Percentiles rank a stretch among this genome's conserved stretches.
Evolutionary conservation across 2,888 invertebrate genomes (phyloP).

Genomic region (Apotomis betuletana): DNA sequence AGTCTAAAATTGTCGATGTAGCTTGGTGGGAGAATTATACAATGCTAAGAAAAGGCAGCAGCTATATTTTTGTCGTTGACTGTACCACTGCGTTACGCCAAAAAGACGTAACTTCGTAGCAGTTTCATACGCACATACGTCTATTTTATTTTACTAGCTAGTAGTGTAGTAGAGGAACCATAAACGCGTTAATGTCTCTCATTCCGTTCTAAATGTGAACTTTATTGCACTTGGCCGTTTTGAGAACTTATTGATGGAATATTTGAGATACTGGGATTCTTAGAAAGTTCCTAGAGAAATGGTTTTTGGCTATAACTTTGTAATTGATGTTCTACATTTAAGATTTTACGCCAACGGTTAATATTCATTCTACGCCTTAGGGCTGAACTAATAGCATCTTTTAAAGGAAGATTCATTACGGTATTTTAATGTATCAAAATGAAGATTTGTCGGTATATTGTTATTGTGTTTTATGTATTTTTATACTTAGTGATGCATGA

Average conservation of each 20-base stretch:
- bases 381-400: too few species aligned
- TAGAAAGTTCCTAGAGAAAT: background rate
- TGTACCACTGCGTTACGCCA: background rate
- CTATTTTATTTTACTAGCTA: background rate
- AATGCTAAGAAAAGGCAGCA: too few species aligned
- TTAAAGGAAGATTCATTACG: too few species aligned
- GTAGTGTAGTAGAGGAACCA: background rate
- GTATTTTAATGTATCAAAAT: too few species aligned
- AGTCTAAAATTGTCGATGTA: too few species aligned
- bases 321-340: too few species aligned
- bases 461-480: too few species aligned
- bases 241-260: background rate
- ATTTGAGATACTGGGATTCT: background rate
- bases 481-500: too few species aligned
- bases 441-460: too few species aligned
- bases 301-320: background rate
- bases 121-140: background rate
- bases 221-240: constrained; percentile 8
- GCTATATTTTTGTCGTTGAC: background rate
- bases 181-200: constrained; percentile 11
- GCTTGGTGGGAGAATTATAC: too few species aligned
- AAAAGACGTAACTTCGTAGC: background rate
- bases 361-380: too few species aligned
- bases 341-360: too few species aligned
- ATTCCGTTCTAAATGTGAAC: constrained; percentile 22